Evolutionary conservation across 2,113 vertebrate species (phyloP), one percentile per base, ranked within the genome.

Genomic region (Mixornis gularis): DNA sequence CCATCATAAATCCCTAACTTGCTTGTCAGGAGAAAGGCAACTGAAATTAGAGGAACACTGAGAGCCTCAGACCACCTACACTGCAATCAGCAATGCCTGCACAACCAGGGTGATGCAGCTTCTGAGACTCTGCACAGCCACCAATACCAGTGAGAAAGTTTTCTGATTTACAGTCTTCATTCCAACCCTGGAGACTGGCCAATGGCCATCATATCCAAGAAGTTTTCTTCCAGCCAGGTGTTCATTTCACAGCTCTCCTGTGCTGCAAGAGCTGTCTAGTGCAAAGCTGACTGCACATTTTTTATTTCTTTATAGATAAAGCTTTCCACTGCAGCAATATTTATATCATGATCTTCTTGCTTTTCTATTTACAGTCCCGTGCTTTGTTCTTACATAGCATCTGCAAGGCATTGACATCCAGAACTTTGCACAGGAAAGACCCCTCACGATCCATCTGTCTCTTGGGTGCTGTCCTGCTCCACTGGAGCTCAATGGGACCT

Each of bases 361-460:
- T 85, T 82, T 87, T 87, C 59, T 58, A 58, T 77, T 87, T 58
- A 79, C 32, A 59, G 21, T 8, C 38, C 34, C 1, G 0, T 29
- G 41, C 18, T 64, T 72, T 60, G 41, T 71, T 81, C 65, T 84
- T 84, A 48, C 53, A 46, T 3, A 87, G 71, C 87, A 93, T 87
- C 93, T 92, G 90, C 89, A 94, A 94, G 46, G 40, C 71, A 91
- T 12, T 89, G 92, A 79, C 64, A 55, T 72, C 40, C 71, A 82
- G 32, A 85, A 26, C 29, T 53, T 58, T 62, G 38, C 62, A 34
- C 24, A 85, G 63, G 70, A 79, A 81, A 72, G 66, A 46, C 13
- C 17, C n/a, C 66, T 79, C 11, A 0, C 40, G 41, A 91, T 69
- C 63, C 58, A 64, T 84, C 44, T 64, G 20, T 76, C 87, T 91